A percentile compares a stretch with the other conserved stretches of the same genome.
Evolutionary conservation across 2,113 vertebrate genomes (phyloP).

Genomic region (Edolisoma coerulescens): DNA sequence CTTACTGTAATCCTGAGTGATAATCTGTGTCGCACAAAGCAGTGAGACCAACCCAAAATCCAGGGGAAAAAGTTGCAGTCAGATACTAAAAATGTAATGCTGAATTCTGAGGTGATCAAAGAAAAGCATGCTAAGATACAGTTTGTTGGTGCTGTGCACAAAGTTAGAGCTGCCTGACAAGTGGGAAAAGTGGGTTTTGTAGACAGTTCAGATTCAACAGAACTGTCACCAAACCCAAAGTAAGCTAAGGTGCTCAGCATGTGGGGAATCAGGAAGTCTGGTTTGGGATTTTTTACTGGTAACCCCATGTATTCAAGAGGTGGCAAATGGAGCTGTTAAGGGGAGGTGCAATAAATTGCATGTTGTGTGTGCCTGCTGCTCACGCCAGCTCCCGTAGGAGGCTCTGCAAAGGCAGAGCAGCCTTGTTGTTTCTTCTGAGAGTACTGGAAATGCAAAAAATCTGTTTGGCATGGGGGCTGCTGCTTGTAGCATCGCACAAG

Average conservation of each 20-base stretch:
- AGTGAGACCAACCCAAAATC: background rate
- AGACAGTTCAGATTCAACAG: background rate
- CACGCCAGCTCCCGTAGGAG: fast-evolving
- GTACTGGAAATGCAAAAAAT: background rate
- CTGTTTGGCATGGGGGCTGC: background rate
- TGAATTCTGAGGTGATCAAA: background rate
- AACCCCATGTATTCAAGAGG: background rate
- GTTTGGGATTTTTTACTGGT: background rate
- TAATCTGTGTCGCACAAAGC: background rate
- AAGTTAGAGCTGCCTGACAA: background rate
- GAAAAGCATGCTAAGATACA: background rate
- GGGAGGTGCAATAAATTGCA: background rate
- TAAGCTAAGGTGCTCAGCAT: background rate
- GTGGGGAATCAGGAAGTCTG: background rate
- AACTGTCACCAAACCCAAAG: background rate
- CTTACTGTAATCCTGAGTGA: background rate
- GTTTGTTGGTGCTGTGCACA: background rate
- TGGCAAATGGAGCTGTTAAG: background rate
- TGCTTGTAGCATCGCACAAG: background rate
- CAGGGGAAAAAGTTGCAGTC: background rate
- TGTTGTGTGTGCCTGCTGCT: background rate
- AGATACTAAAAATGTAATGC: background rate
- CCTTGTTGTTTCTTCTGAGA: background rate
- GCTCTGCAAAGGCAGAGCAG: background rate
- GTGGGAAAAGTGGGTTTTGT: background rate